Evolutionary conservation across 2,888 invertebrate genomes (phyloP), one percentile per base, ranked within the genome.

Genomic region (Dicycla oo): DNA sequence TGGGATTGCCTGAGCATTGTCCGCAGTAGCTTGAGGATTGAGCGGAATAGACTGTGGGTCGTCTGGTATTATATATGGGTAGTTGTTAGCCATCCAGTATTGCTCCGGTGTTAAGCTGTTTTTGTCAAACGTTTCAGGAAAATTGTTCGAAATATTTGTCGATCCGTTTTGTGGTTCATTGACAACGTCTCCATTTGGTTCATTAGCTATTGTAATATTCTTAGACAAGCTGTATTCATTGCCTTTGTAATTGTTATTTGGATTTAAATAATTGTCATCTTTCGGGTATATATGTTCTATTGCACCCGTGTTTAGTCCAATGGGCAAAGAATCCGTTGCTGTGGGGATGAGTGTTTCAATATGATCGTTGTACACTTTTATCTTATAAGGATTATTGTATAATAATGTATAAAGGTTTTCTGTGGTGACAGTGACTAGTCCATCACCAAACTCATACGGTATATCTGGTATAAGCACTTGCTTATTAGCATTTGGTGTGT

Each of bases 401-500:
- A 90, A 80, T 10, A 88, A 8, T 10, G 80, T 61, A 10, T 66
- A 18, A 43, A 88, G 4, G 23, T 72, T 80, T 65, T 86, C 83
- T 45, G 73, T 68, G 1, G 65, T 78, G 0, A 87, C 58, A 26
- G 69, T 51, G 38, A 60, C 56, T 0, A 91, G 43, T 40, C 69
- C 57, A 65, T 93, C 93, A 4, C 83, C 84, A 3, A 69, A 23
- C 15, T 90, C 89, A 47, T 86, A 82, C 0, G 86, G 75, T 18
- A 94, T 69, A 69, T 94, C 92, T 8, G 93, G 93, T 54, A 94
- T 88, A n/a, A 81, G 38, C 0, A 18, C 13, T 83, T 95, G 95
- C 74, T 90, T 93, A 20, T 88, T 78, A 18, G 38, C 49, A 60
- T 85, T 89, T 3, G 95, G 95, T 18, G 90, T 83, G 58, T 91